These are phyloP conservation scores for Hypolimnas misippus DNA, from an alignment of 2,888 invertebrate species.

Conservation along the genomic window DNA sequence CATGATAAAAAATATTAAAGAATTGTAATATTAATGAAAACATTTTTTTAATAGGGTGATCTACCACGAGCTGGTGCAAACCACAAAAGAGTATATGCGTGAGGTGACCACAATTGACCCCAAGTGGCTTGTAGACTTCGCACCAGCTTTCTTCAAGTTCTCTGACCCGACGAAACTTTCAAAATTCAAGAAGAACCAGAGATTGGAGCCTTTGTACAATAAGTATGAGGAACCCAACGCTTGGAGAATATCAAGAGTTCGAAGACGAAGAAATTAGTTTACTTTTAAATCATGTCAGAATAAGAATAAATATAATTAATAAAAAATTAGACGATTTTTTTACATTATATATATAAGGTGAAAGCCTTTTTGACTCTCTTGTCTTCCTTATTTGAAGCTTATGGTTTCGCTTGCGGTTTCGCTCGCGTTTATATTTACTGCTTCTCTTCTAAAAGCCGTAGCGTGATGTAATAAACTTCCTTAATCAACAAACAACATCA, in stretches of 20 bases:
- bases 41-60: conserved; percentile 88
- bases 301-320: neutral
- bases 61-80: conserved; percentile 99
- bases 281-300: neutral
- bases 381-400: too few species aligned
- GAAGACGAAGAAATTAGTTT: conserved; percentile 92
- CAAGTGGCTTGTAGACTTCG: conserved; percentile 99
- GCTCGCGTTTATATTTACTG: too few species aligned
- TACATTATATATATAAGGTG: neutral
- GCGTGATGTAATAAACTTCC: too few species aligned
- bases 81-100: conserved; percentile 99
- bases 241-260: conserved; percentile 98
- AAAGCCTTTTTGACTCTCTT: too few species aligned
- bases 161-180: conserved; percentile 99
- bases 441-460: too few species aligned
- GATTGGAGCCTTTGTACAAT: conserved; percentile 98
- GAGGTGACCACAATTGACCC: conserved; percentile 98
- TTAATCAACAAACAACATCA: too few species aligned
- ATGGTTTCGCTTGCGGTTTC: too few species aligned
- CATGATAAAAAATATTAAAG: neutral
- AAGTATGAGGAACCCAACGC: conserved; percentile 99
- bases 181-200: conserved; percentile 99
- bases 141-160: conserved; percentile 99
- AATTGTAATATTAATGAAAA: conserved; percentile 4
- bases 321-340: neutral